These are phyloP conservation scores for Dipodomys ordii DNA, from an alignment of 2,113 vertebrate genomes.

Conservation along the genomic window DNA sequence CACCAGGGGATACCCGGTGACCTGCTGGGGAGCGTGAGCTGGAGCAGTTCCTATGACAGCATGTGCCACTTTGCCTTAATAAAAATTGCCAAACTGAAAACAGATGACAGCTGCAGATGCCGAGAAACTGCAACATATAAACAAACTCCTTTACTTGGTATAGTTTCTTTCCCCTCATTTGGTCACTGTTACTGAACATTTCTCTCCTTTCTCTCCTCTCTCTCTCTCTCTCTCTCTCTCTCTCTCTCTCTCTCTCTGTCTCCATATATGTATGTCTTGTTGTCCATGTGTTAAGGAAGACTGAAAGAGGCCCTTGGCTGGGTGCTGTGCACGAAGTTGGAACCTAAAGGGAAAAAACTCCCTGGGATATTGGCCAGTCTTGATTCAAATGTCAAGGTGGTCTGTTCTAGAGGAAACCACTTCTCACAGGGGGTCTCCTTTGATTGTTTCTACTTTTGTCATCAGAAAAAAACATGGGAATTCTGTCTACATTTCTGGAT, in stretches of 20 bases:
- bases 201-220: too few relatives aligned
- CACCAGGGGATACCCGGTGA: slow-evolving; percentile 73
- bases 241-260: too few relatives aligned
- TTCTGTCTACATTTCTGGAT: slow-evolving; percentile 42
- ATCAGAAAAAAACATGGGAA: slow-evolving; percentile 79
- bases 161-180: slow-evolving; percentile 57
- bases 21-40: slow-evolving; percentile 78
- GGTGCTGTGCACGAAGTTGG: slow-evolving; percentile 69
- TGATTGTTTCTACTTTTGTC: slow-evolving; percentile 83
- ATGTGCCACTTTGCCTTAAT: slow-evolving; percentile 85
- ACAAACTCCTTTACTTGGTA: slow-evolving; percentile 79
- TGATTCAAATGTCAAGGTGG: slow-evolving; percentile 77
- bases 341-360: slow-evolving; percentile 68
- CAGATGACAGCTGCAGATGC: slow-evolving; percentile 87
- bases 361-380: slow-evolving; percentile 64
- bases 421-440: slow-evolving; percentile 70
- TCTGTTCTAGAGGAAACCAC: slow-evolving; percentile 76
- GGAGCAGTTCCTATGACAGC: slow-evolving; percentile 85
- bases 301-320: slow-evolving; percentile 78
- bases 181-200: background rate
- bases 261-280: too few relatives aligned
- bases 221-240: too few relatives aligned
- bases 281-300: slow-evolving; percentile 75
- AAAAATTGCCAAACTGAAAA: slow-evolving; percentile 88
- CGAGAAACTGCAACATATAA: slow-evolving; percentile 86